Evolutionary conservation across 2,888 invertebrate species (phyloP).

Genomic region (Caenorhabditis panamensis): DNA sequence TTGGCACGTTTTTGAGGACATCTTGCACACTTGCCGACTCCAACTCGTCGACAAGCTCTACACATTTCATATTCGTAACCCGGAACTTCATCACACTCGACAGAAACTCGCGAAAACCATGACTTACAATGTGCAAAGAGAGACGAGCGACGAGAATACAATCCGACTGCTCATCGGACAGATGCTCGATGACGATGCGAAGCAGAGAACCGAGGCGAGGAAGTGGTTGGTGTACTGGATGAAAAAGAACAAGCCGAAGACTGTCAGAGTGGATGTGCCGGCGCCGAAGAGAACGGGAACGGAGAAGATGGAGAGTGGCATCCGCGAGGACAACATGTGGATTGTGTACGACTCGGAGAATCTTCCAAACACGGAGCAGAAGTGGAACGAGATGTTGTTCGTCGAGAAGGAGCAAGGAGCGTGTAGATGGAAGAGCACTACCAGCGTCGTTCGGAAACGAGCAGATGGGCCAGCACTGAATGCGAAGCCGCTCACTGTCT

Average conservation of each 20-base stretch:
- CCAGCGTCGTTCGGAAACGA: conserved; percentile 45
- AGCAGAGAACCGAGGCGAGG: conserved; percentile 54
- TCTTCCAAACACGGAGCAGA: conserved; percentile 63
- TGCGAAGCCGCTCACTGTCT: conserved; percentile 4
- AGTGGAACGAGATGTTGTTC: conserved; percentile 66
- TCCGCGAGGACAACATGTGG: conserved; percentile 57
- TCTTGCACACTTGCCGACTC: not conserved
- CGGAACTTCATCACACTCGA: conserved; percentile 49
- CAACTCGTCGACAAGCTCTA: conserved; percentile 29
- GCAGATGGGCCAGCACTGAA: conserved; percentile 37
- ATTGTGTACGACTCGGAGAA: conserved; percentile 66
- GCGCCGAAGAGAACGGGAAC: conserved; percentile 36
- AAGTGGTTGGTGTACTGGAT: conserved; percentile 61
- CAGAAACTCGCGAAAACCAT: conserved; percentile 56
- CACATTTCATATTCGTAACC: conserved; percentile 24
- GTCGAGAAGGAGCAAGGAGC: conserved; percentile 58
- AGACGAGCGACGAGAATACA: conserved; percentile 47
- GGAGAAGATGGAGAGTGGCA: conserved; percentile 42
- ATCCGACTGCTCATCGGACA: conserved; percentile 43
- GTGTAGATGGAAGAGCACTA: conserved; percentile 56
- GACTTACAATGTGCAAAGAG: conserved; percentile 49
- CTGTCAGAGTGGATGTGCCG: conserved; percentile 46
- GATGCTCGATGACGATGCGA: conserved; percentile 57
- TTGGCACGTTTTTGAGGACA: not conserved
- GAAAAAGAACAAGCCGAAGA: conserved; percentile 66